A percentile compares a stretch with the other conserved stretches of the same genome.
Evolutionary conservation across 1,140 invertebrate genomes (phyloP).

Genomic region (Daktulosphaira vitifoliae): DNA sequence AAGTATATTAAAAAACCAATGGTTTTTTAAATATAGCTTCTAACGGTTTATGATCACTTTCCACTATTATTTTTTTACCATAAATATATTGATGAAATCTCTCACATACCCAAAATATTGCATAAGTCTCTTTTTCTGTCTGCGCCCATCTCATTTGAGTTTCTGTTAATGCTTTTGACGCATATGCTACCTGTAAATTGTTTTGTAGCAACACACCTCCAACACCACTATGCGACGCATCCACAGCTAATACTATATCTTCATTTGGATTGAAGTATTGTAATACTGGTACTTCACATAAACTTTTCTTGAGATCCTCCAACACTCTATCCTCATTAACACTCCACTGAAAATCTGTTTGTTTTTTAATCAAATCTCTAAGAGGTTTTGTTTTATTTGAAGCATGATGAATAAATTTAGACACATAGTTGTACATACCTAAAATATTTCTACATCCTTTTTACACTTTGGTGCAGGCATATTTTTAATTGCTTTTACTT

Average conservation of each 20-base stretch:
- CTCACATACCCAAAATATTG: constrained; percentile 40
- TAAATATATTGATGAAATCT: constrained; percentile 42
- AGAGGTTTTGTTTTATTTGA: constrained; percentile 38
- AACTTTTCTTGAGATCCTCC: constrained; percentile 37
- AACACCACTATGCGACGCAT: constrained; percentile 43
- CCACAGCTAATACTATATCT: constrained; percentile 39
- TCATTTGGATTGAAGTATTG: constrained; percentile 38
- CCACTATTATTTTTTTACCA: constrained; percentile 40
- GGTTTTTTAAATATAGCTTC: constrained; percentile 43
- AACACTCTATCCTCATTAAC: constrained; percentile 37
- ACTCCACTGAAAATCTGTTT: constrained; percentile 38
- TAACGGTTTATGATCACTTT: constrained; percentile 45
- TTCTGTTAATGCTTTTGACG: constrained; percentile 40
- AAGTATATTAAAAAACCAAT: too few species aligned
- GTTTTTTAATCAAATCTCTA: constrained; percentile 39
- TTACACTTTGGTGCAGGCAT: constrained; percentile 40
- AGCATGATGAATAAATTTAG: too few species aligned
- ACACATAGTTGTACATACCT: constrained; percentile 44
- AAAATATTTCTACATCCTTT: constrained; percentile 43
- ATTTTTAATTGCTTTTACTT: constrained; percentile 41
- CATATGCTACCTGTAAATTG: constrained; percentile 34
- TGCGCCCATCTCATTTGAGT: too few species aligned
- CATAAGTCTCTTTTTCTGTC: constrained; percentile 32
- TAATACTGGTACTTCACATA: constrained; percentile 40
- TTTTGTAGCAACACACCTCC: constrained; percentile 45